Percentiles rank a stretch among this genome's conserved stretches.
These are phyloP conservation scores for Epinotia ramella DNA, from an alignment of 2,888 invertebrate genomes.

Conservation along the genomic window DNA sequence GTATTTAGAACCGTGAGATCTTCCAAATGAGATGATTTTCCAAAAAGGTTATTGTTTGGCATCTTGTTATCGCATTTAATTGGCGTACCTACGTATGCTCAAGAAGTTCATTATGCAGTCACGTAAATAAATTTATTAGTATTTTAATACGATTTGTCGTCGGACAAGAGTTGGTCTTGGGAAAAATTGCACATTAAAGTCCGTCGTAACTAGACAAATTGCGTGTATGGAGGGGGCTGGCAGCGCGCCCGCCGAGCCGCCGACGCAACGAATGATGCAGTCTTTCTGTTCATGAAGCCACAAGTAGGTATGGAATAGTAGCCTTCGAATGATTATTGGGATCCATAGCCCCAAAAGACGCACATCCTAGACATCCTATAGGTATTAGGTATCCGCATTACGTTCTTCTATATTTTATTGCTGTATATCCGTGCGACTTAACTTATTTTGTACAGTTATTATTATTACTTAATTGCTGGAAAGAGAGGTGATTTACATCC, in stretches of 20 bases:
- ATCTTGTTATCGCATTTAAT: background rate
- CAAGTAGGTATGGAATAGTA: background rate
- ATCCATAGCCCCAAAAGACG: too few relatives aligned
- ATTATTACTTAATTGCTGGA: too few relatives aligned
- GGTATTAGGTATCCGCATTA: too few relatives aligned
- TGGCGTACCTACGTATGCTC: background rate
- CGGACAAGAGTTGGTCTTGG: background rate
- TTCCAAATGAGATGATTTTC: background rate
- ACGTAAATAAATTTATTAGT: background rate
- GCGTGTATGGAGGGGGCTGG: constrained; percentile 6
- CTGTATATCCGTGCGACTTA: too few relatives aligned
- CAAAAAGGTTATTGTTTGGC: background rate
- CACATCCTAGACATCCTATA: too few relatives aligned
- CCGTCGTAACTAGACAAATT: constrained; percentile 5
- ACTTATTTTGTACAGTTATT: too few relatives aligned
- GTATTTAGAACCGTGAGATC: too few relatives aligned
- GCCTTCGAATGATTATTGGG: too few relatives aligned
- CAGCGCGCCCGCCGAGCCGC: constrained; percentile 23
- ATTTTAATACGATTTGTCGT: background rate
- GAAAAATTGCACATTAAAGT: constrained; percentile 28
- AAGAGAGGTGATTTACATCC: too few relatives aligned
- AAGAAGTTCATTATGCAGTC: background rate
- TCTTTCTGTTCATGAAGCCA: background rate
- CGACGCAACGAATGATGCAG: background rate
- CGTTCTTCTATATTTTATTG: too few relatives aligned